Conservation (phyloP, 2,888 invertebrate species). For the Ennomos quercinarius region DNA sequence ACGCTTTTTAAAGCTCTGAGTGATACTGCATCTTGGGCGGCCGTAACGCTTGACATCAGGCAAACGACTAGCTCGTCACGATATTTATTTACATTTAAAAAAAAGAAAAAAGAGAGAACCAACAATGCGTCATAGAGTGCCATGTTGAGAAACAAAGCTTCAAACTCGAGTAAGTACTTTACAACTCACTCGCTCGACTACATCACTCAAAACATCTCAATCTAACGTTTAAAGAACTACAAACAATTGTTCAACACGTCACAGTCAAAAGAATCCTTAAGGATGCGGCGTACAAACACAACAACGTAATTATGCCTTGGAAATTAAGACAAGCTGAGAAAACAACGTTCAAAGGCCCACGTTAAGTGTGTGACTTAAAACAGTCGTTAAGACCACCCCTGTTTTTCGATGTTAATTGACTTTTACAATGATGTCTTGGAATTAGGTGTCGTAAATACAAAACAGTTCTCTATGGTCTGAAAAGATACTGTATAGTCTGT, state of each 20-base stretch:
- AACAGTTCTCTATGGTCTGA: slow-evolving; percentile 1
- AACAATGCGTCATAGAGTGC: slow-evolving; percentile 8
- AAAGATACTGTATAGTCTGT: no score
- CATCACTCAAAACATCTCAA: slow-evolving; percentile 25
- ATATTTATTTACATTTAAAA: no score
- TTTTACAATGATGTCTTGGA: slow-evolving; percentile 31
- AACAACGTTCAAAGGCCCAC: slow-evolving; percentile 36
- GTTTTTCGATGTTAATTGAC: slow-evolving; percentile 32
- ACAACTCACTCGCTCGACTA: not conserved
- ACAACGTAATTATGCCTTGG: slow-evolving; percentile 29
- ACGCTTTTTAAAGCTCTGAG: no score
- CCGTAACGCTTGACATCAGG: no score
- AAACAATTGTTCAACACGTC: slow-evolving; percentile 29
- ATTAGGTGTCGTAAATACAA: slow-evolving; percentile 21
- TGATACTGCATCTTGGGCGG: no score
- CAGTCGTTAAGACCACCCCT: slow-evolving; percentile 39
- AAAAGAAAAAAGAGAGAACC: no score
- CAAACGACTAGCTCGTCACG: no score
- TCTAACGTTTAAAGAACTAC: slow-evolving; percentile 27
- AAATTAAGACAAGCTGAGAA: slow-evolving; percentile 39
- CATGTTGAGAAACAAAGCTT: slow-evolving; percentile 2
- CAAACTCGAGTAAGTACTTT: slow-evolving; percentile 1
- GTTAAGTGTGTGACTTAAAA: slow-evolving; percentile 32
- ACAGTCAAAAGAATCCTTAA: slow-evolving; percentile 34
- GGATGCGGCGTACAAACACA: slow-evolving; percentile 38